Evolutionary conservation across 2,113 vertebrate species (phyloP).

Genomic region (Numenius arquata): DNA sequence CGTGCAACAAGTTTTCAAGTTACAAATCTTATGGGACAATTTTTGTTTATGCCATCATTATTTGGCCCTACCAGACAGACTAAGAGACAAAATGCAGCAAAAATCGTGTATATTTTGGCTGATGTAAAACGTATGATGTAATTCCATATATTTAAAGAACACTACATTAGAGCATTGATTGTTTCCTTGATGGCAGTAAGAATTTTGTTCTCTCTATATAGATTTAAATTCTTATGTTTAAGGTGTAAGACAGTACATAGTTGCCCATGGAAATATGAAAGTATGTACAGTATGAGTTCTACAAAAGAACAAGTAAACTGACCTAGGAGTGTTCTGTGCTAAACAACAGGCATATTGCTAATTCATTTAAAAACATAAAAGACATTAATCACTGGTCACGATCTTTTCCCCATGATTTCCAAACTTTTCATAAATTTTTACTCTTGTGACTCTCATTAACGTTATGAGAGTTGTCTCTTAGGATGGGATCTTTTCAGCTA

Average conservation of each 20-base stretch:
- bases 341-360: neutral
- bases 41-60: neutral
- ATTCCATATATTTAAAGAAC: neutral
- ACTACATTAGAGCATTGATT: neutral
- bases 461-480: neutral
- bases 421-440: conserved; percentile 29
- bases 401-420: conserved; percentile 18
- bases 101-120: neutral
- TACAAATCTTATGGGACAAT: neutral
- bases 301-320: neutral
- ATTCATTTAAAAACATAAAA: conserved; percentile 2
- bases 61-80: neutral
- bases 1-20: neutral
- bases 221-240: neutral
- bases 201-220: neutral
- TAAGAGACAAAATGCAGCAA: neutral
- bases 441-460: conserved; percentile 19
- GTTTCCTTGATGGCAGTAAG: neutral
- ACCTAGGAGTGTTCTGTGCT: neutral
- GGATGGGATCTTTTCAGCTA: neutral
- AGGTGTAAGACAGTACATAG: neutral
- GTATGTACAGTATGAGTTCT: neutral
- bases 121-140: neutral
- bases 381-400: neutral
- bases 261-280: neutral